Percentiles rank a stretch among this genome's conserved stretches.
phyloP scores from a whole-genome alignment of 1,140 invertebrate species.

The Pseudomyrmex pallidus region DNA sequence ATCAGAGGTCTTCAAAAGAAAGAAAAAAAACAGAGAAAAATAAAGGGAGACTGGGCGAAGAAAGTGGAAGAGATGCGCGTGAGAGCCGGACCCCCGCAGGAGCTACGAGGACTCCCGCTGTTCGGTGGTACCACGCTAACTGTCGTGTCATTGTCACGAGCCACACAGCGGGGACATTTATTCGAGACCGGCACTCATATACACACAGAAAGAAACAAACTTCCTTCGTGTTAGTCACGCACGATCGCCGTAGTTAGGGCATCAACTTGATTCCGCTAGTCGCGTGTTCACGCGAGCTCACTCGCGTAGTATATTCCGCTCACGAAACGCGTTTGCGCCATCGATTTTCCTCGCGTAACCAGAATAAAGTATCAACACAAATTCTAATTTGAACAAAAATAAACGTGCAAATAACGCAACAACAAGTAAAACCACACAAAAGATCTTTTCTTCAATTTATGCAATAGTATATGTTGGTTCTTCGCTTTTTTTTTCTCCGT shows the following conservation, averaged over 20 bases:
- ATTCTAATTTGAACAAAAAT: not conserved
- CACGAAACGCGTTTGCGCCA: not conserved
- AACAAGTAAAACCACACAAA: too few relatives aligned
- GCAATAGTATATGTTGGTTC: too few relatives aligned
- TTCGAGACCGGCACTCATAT: conserved; percentile 47
- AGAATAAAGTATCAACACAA: not conserved
- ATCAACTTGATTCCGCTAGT: conserved; percentile 19
- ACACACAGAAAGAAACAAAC: conserved; percentile 29
- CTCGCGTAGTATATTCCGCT: not conserved
- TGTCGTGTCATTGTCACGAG: conserved; percentile 73
- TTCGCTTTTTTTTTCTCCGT: too few relatives aligned
- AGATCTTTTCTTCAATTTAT: too few relatives aligned
- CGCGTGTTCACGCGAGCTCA: not conserved
- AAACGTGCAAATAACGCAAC: not conserved
- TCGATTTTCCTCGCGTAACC: not conserved
- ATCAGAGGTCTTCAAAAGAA: conserved; percentile 47
- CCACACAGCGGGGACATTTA: conserved; percentile 71
- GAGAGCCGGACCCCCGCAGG: conserved; percentile 56
- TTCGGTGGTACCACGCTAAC: conserved; percentile 67
- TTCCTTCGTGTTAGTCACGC: conserved; percentile 63
- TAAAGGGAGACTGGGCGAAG: not conserved
- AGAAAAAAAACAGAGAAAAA: conserved; percentile 24
- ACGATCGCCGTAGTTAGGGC: conserved; percentile 21
- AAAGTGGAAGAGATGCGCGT: not conserved
- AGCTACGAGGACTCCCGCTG: conserved; percentile 53